These are phyloP conservation scores for Rousettus leschenaultii DNA, from an alignment of 2,113 vertebrate species.

Conservation along the genomic window DNA sequence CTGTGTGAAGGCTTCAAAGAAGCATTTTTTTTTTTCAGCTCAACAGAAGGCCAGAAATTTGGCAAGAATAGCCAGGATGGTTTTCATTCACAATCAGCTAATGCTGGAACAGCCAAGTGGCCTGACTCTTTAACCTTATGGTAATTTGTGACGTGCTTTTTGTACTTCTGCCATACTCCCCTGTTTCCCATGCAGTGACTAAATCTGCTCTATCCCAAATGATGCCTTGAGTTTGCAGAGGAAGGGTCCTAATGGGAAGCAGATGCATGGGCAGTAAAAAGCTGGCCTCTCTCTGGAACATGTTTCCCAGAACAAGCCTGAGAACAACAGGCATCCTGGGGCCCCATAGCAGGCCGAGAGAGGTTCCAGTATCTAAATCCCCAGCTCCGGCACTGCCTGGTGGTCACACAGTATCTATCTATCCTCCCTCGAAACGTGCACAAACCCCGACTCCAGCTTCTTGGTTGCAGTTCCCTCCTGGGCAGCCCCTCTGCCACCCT, in stretches of 20 bases:
- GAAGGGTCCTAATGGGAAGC: background rate
- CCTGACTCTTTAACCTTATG: constrained; percentile 57
- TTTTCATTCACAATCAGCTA: constrained; percentile 61
- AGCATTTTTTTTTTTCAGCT: background rate
- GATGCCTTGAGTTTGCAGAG: background rate
- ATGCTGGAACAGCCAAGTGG: constrained; percentile 13
- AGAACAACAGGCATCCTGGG: background rate
- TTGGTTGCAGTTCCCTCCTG: background rate
- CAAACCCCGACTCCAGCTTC: background rate
- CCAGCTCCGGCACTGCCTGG: background rate
- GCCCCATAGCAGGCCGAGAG: background rate
- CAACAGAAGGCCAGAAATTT: constrained; percentile 55
- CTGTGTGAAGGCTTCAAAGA: constrained; percentile 44
- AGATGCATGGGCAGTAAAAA: background rate
- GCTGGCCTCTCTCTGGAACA: background rate
- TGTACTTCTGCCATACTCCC: constrained; percentile 7
- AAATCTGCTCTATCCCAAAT: constrained; percentile 18
- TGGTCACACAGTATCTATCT: background rate
- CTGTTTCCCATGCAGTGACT: constrained; percentile 40
- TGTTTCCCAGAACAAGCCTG: background rate
- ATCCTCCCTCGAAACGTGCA: background rate
- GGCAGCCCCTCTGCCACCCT: background rate
- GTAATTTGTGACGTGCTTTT: constrained; percentile 23
- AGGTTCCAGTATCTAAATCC: background rate
- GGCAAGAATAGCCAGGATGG: constrained; percentile 31